Percentiles rank a stretch among this genome's conserved stretches.
Conservation (phyloP, 92 coral and sea anemone genomes). For the Scolanthus callimorphus region DNA sequence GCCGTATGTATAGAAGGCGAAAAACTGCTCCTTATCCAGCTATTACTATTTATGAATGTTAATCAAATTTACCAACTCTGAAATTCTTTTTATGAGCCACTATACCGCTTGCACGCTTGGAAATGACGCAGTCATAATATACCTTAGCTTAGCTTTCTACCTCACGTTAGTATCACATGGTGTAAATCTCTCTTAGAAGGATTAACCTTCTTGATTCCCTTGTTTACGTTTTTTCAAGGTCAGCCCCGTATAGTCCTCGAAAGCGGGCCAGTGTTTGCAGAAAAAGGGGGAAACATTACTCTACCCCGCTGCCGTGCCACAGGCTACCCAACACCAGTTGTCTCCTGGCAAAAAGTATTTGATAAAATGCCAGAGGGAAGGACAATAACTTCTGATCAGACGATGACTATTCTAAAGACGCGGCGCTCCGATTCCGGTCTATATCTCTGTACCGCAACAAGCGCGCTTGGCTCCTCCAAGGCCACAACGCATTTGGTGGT, state of each 20-base stretch:
- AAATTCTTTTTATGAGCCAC: no score
- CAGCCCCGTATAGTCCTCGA: constrained; percentile 22
- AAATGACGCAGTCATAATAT: no score
- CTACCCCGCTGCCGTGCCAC: constrained; percentile 38
- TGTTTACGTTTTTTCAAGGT: constrained; percentile 15
- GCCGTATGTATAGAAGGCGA: no score
- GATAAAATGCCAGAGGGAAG: constrained; percentile 54
- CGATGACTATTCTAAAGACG: constrained; percentile 21
- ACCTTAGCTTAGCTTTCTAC: no score
- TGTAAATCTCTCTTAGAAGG: no score
- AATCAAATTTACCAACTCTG: no score
- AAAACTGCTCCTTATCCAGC: no score
- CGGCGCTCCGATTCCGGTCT: constrained; percentile 37
- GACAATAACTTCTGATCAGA: constrained; percentile 22
- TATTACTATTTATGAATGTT: no score
- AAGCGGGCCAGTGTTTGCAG: constrained; percentile 26
- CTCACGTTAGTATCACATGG: no score
- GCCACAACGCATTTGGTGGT: constrained; percentile 16
- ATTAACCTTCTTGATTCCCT: no score
- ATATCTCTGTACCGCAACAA: constrained; percentile 46
- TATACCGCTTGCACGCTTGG: no score
- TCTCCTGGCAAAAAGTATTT: constrained; percentile 49
- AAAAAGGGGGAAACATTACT: constrained; percentile 22
- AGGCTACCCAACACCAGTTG: constrained; percentile 53
- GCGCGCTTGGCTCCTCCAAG: constrained; percentile 24